Evolutionary conservation across 2,888 invertebrate genomes (phyloP).

Genomic region (Agrochola litura): DNA sequence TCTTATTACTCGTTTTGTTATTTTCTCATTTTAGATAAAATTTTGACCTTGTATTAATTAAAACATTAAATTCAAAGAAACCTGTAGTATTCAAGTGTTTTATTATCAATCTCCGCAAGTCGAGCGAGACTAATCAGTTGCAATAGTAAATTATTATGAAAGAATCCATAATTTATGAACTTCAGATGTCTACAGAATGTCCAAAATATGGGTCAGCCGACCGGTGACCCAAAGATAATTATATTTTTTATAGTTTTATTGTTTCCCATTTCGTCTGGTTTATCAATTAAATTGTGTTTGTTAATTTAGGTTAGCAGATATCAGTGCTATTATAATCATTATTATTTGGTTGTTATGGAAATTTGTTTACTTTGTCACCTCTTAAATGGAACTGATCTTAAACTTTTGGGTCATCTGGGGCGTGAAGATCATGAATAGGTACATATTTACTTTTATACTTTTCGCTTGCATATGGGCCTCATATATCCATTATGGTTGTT

Average conservation of each 20-base stretch:
- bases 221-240: conserved; percentile 83
- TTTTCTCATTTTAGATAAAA: background rate
- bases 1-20: background rate
- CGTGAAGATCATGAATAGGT: conserved; percentile 10
- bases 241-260: conserved; percentile 82
- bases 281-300: conserved; percentile 81
- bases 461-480: background rate
- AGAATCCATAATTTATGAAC: conserved; percentile 42
- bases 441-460: conserved; percentile 13
- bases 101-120: conserved; percentile 6
- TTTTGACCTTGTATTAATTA: background rate
- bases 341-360: conserved; percentile 64
- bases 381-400: conserved; percentile 32
- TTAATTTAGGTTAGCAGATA: conserved; percentile 83
- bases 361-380: conserved; percentile 56
- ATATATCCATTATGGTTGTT: background rate
- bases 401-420: conserved; percentile 2
- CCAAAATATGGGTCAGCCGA: conserved; percentile 79
- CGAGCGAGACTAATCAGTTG: conserved; percentile 36
- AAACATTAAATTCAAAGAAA: background rate
- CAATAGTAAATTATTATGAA: conserved; percentile 55
- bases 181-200: conserved; percentile 65
- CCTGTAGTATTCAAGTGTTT: background rate
- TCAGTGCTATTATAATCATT: conserved; percentile 70
- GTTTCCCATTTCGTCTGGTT: conserved; percentile 79